Evolutionary conservation across 2,113 vertebrate genomes (phyloP).

Genomic region (Hippocampus zosterae): DNA sequence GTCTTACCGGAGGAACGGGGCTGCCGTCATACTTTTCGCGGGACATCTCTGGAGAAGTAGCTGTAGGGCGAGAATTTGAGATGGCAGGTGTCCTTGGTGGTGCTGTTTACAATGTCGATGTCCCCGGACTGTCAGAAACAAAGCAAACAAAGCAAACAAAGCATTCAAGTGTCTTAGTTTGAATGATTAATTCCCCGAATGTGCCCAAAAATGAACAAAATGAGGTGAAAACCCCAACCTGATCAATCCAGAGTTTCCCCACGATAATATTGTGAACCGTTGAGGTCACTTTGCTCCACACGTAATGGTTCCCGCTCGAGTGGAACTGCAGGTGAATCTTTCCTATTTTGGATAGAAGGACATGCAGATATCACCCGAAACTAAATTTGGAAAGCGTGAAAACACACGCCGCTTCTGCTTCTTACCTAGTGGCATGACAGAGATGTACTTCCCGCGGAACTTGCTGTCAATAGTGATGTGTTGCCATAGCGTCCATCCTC

Average conservation of each 20-base stretch:
- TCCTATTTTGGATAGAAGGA: constrained; percentile 63
- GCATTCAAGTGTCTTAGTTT: background rate
- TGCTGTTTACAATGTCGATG: constrained; percentile 88
- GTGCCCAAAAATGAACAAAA: background rate
- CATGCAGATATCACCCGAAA: background rate
- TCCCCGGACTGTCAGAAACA: constrained; percentile 82
- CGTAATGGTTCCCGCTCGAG: constrained; percentile 85
- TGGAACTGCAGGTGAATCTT: constrained; percentile 91
- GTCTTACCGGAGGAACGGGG: background rate
- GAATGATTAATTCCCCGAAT: background rate
- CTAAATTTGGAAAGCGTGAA: background rate
- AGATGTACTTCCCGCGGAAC: constrained; percentile 95
- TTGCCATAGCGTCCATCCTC: constrained; percentile 94
- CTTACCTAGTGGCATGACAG: constrained; percentile 90
- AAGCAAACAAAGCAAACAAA: constrained; percentile 9
- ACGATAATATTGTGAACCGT: constrained; percentile 97
- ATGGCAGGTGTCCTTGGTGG: constrained; percentile 89
- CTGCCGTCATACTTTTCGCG: constrained; percentile 80
- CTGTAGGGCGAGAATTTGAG: constrained; percentile 95
- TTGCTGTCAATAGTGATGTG: constrained; percentile 97
- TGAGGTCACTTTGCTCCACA: constrained; percentile 95
- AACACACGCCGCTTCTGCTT: background rate
- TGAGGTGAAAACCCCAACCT: constrained; percentile 63
- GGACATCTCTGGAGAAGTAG: constrained; percentile 92
- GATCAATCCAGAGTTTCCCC: constrained; percentile 96